These are phyloP conservation scores for Choloepus didactylus DNA, from an alignment of 2,797 vertebrate species.

Conservation along the genomic window DNA sequence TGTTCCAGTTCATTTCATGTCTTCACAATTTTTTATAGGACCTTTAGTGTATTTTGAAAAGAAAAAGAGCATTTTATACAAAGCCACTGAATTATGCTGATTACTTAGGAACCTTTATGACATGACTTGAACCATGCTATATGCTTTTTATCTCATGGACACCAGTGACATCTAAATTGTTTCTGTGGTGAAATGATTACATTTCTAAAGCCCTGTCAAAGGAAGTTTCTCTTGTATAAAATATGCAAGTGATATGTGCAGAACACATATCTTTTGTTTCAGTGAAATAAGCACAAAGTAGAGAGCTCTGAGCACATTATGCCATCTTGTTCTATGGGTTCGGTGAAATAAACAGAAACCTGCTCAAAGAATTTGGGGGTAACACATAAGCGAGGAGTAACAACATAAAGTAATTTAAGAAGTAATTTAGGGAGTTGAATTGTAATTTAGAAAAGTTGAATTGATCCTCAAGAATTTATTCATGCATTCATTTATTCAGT, in stretches of 20 bases:
- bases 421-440: too few species aligned
- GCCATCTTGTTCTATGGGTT: neutral
- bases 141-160: neutral
- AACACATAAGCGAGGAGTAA: neutral
- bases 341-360: neutral
- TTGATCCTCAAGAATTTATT: neutral
- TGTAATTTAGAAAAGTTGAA: neutral
- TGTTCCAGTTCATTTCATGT: slow-evolving; percentile 15
- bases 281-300: neutral
- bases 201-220: slow-evolving; percentile 14
- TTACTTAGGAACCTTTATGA: neutral
- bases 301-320: neutral
- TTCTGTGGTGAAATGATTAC: neutral
- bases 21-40: neutral
- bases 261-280: slow-evolving; percentile 46
- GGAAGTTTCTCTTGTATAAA: slow-evolving; percentile 23
- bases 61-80: slow-evolving; percentile 8
- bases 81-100: slow-evolving; percentile 19
- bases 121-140: neutral
- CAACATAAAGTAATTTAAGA: neutral
- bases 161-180: neutral
- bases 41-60: slow-evolving; percentile 36
- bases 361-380: neutral
- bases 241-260: neutral
- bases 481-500: neutral